These are phyloP conservation scores for Esperia sulphurella DNA, from an alignment of 2,888 invertebrate species.

Conservation along the genomic window DNA sequence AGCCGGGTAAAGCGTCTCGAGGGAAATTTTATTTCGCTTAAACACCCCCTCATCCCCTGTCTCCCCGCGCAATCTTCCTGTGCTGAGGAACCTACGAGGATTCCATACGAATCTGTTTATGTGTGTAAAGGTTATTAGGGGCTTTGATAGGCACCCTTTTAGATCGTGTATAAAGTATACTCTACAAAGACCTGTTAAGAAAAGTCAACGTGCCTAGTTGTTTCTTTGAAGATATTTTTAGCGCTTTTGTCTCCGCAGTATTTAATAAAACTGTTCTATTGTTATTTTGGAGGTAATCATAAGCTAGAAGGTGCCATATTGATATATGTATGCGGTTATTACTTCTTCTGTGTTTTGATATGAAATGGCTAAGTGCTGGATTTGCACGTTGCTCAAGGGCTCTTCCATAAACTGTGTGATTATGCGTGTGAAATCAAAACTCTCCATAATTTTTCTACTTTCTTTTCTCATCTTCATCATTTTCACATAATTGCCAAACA, in stretches of 20 bases:
- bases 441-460: no score
- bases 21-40: slow-evolving; percentile 14
- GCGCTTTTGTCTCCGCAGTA: neutral
- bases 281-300: no score
- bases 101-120: neutral
- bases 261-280: no score
- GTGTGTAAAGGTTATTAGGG: neutral
- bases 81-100: neutral
- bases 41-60: slow-evolving; percentile 3
- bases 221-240: neutral
- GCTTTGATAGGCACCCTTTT: neutral
- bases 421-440: no score
- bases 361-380: no score
- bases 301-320: no score
- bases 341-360: no score
- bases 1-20: slow-evolving; percentile 5
- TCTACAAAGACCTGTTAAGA: neutral
- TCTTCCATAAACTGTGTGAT: no score
- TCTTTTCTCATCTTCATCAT: no score
- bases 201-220: neutral
- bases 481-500: no score
- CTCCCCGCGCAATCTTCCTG: slow-evolving; percentile 1
- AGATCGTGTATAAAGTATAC: neutral
- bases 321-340: no score
- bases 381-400: no score